Evolutionary conservation across 2,888 invertebrate genomes (phyloP).

Genomic region (Sinodicranocentrus sp.): DNA sequence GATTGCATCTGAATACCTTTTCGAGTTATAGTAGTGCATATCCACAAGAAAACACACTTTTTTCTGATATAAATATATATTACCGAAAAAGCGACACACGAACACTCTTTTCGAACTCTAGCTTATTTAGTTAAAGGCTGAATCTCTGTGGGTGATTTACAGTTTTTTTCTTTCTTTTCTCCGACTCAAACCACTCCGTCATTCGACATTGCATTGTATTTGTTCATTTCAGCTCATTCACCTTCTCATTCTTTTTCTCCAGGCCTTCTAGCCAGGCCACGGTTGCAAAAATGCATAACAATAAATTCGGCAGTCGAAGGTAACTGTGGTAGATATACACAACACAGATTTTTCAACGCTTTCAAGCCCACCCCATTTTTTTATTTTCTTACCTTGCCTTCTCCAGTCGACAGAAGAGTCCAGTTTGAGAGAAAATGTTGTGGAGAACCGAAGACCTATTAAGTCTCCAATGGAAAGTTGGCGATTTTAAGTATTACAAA

Average conservation of each 20-base stretch:
- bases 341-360: too few relatives aligned
- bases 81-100: not conserved
- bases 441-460: too few relatives aligned
- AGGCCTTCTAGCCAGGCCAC: too few relatives aligned
- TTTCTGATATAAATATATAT: slow-evolving; percentile 1
- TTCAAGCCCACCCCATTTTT: not conserved
- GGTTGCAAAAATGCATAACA: too few relatives aligned
- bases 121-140: slow-evolving; percentile 3
- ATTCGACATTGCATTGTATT: not conserved
- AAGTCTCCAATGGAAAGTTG: too few relatives aligned
- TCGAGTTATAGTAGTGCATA: not conserved
- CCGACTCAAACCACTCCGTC: too few relatives aligned
- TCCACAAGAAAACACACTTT: not conserved
- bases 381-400: slow-evolving; percentile 3
- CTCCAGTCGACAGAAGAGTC: not conserved
- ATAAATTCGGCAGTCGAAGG: too few relatives aligned
- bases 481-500: too few relatives aligned
- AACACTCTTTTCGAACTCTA: slow-evolving; percentile 7
- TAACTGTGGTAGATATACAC: too few relatives aligned
- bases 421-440: not conserved
- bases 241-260: not conserved
- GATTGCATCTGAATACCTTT: slow-evolving; percentile 28
- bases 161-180: too few relatives aligned
- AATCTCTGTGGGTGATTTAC: slow-evolving; percentile 41
- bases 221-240: slow-evolving; percentile 4